These are phyloP conservation scores for Melanotaenia parkinsoni DNA, from an alignment of 2,797 vertebrate genomes.

Conservation along the genomic window DNA sequence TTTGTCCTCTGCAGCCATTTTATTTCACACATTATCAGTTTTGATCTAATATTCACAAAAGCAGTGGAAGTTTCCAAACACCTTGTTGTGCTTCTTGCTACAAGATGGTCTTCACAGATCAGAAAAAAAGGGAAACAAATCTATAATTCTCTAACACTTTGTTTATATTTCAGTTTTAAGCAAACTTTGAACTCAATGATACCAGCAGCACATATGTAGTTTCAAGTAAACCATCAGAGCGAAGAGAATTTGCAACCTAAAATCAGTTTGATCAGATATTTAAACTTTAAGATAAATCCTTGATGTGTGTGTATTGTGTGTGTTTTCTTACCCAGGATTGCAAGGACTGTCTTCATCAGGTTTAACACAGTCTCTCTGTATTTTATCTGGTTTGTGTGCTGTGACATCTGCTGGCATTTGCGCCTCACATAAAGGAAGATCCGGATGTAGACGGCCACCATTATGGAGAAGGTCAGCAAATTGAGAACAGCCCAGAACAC, in stretches of 20 bases:
- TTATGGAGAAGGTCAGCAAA: constrained; percentile 90
- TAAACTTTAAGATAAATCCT: not conserved
- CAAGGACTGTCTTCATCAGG: constrained; percentile 93
- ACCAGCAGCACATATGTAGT: not conserved
- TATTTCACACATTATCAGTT: no score
- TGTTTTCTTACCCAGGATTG: constrained; percentile 89
- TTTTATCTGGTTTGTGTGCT: constrained; percentile 87
- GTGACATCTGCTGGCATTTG: constrained; percentile 89
- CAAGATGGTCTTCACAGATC: not conserved
- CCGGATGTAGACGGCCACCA: constrained; percentile 89
- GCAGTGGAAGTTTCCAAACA: not conserved
- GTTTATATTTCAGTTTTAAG: no score
- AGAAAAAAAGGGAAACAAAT: not conserved
- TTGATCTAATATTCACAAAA: no score
- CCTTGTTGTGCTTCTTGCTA: not conserved
- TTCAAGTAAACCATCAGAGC: not conserved
- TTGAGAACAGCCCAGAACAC: constrained; percentile 93
- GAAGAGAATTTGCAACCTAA: not conserved
- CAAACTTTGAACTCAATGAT: not conserved
- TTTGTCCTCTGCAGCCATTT: no score
- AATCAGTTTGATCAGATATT: not conserved
- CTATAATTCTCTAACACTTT: no score
- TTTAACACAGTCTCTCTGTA: constrained; percentile 90
- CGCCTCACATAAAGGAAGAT: constrained; percentile 91
- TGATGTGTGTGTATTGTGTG: constrained; percentile 1